Conservation (phyloP, 2,888 invertebrate genomes). For the Deroplatys truncata region DNA sequence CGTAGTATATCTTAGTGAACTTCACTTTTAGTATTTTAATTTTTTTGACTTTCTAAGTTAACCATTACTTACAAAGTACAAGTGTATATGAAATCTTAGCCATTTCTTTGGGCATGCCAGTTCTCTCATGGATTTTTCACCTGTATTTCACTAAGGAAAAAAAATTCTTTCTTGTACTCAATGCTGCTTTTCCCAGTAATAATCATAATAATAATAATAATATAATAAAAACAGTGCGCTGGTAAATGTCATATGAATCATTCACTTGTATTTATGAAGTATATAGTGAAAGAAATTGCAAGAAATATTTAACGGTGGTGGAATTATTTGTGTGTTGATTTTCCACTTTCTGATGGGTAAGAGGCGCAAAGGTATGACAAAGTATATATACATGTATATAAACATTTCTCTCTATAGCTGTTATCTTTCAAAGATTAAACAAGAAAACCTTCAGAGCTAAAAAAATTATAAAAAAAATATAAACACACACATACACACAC, state of each 20-base stretch:
- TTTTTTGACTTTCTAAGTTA: neutral
- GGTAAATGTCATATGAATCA: constrained; percentile 3
- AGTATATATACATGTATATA: constrained; percentile 13
- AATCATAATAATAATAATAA: neutral
- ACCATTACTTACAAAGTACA: constrained; percentile 12
- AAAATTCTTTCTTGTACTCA: constrained; percentile 3
- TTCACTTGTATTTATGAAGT: constrained; percentile 9
- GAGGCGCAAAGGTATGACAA: neutral
- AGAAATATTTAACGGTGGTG: constrained; percentile 11
- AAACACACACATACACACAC: neutral
- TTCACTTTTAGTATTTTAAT: neutral
- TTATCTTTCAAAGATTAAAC: neutral
- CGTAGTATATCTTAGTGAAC: neutral
- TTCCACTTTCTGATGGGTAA: neutral
- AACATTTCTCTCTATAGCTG: constrained; percentile 15
- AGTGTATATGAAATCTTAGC: constrained; percentile 6
- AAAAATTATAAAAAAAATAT: neutral
- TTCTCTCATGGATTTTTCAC: constrained; percentile 1
- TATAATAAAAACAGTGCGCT: neutral
- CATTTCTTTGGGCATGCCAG: constrained; percentile 11
- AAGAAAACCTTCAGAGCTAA: neutral
- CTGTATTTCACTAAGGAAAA: neutral
- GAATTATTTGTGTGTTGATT: neutral
- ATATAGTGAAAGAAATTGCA: constrained; percentile 13
- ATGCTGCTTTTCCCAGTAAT: constrained; percentile 4